These are phyloP conservation scores for Paedocypris sp. DNA, from an alignment of 2,113 vertebrate genomes.

Conservation along the genomic window DNA sequence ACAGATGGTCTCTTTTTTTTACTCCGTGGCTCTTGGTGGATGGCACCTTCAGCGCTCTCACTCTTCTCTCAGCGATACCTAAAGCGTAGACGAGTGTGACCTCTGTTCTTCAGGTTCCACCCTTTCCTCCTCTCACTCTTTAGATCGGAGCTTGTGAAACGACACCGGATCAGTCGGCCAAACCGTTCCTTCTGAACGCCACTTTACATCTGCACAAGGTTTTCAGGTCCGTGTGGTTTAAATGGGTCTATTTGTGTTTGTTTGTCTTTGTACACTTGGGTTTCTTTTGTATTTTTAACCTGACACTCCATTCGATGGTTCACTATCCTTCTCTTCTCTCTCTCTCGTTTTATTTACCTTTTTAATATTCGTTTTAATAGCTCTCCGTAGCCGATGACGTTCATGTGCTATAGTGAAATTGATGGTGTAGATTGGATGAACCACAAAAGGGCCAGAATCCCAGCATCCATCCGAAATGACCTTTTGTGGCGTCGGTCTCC, in stretches of 20 bases:
- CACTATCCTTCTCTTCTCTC: constrained; percentile 3
- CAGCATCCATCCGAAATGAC: background rate
- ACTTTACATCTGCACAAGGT: constrained; percentile 1
- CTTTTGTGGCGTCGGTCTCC: background rate
- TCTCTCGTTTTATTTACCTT: constrained; percentile 22
- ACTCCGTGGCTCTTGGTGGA: constrained; percentile 27
- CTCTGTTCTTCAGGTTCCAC: constrained; percentile 10
- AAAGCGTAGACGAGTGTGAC: constrained; percentile 23
- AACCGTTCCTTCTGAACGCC: constrained; percentile 2
- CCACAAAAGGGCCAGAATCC: constrained; percentile 15
- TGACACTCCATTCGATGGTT: background rate
- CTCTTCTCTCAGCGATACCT: constrained; percentile 22
- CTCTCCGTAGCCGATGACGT: constrained; percentile 16
- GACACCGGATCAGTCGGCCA: constrained; percentile 21
- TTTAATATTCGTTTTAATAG: constrained; percentile 27
- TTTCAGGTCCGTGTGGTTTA: constrained; percentile 12
- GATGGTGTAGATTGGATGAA: constrained; percentile 12
- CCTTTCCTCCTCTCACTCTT: background rate
- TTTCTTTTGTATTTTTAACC: constrained; percentile 16
- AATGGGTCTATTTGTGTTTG: constrained; percentile 4
- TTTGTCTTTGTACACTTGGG: constrained; percentile 12
- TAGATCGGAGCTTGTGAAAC: constrained; percentile 3
- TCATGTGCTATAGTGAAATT: constrained; percentile 7
- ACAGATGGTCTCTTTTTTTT: constrained; percentile 21
- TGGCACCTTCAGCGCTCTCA: background rate